Percentiles rank a stretch among this genome's conserved stretches.
These are phyloP conservation scores for Artibeus lituratus DNA, from an alignment of 2,797 vertebrate genomes.

Conservation along the genomic window DNA sequence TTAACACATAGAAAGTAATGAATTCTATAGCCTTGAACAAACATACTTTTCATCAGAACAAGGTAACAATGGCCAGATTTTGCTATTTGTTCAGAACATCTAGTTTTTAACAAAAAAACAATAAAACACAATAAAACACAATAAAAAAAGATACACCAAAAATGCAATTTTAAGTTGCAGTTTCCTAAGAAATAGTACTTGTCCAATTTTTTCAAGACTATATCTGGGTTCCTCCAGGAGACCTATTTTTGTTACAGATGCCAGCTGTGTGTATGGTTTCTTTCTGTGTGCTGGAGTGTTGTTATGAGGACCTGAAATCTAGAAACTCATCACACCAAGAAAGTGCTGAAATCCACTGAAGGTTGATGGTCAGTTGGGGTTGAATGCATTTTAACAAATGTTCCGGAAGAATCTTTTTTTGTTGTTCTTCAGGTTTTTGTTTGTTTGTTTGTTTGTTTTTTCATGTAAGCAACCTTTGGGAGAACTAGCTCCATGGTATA, in stretches of 20 bases:
- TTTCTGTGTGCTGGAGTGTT: not conserved
- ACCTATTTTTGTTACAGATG: not conserved
- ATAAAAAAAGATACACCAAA: not conserved
- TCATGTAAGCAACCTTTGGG: not conserved
- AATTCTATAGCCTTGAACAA: not conserved
- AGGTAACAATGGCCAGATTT: not conserved
- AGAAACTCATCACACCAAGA: not conserved
- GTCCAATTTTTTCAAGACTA: not conserved
- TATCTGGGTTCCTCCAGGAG: not conserved
- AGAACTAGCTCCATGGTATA: not conserved
- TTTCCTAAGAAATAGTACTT: not conserved
- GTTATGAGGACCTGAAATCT: not conserved
- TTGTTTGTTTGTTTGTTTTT: too few relatives aligned
- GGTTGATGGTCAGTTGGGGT: not conserved
- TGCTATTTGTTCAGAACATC: not conserved
- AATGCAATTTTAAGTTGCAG: not conserved
- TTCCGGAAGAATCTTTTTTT: not conserved
- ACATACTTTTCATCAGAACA: not conserved
- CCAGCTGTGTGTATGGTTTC: fast-evolving
- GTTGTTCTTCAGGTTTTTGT: constrained; percentile 19
- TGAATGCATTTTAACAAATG: not conserved
- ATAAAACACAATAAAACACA: too few relatives aligned
- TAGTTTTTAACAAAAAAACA: not conserved
- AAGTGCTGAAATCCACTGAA: not conserved
- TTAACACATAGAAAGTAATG: not conserved